phyloP scores from a whole-genome alignment of 2,113 vertebrate genomes.

The Spermophilus dauricus region DNA sequence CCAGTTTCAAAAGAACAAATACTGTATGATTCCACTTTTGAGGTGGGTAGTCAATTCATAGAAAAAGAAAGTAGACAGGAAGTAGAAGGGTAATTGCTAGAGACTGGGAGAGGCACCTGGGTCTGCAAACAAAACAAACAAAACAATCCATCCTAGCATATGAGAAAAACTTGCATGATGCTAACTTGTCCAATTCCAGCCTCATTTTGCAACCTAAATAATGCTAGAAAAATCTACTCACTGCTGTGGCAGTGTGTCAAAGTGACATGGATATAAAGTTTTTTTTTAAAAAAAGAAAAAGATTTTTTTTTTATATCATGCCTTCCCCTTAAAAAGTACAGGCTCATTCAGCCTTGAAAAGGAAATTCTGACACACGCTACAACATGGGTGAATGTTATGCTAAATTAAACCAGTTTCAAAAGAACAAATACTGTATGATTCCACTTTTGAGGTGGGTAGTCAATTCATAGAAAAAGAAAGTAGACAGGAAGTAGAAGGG shows the following conservation, averaged over 20 bases:
- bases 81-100: not conserved
- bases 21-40: not conserved
- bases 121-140: not conserved
- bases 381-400: not conserved
- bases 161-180: not conserved
- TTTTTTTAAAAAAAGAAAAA: not conserved
- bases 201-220: not conserved
- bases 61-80: not conserved
- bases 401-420: not conserved
- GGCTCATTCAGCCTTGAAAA: not conserved
- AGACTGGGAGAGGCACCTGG: accelerated
- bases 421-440: not conserved
- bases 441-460: not conserved
- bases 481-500: not conserved
- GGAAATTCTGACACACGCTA: not conserved
- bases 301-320: not conserved
- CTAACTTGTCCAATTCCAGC: not conserved
- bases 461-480: not conserved
- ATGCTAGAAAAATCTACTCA: not conserved
- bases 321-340: not conserved
- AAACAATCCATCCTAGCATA: not conserved
- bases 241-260: not conserved
- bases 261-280: not conserved
- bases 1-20: not conserved
- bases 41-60: not conserved